These are phyloP conservation scores for Bolinopsis microptera DNA, from an alignment of 37 sponge, comb jelly and placozoan species.

Conservation along the genomic window DNA sequence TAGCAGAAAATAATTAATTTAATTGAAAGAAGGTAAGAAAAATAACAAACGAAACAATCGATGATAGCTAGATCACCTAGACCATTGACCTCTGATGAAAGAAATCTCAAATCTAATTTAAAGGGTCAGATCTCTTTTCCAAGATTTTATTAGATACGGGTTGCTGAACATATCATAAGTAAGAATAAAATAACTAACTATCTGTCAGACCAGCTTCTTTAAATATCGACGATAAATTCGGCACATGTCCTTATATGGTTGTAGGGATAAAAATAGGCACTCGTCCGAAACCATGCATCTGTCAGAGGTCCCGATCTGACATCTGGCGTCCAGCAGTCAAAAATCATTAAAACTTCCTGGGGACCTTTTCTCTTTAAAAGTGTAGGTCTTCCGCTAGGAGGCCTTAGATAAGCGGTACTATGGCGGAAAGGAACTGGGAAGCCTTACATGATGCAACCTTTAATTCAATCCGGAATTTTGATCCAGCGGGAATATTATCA, in stretches of 20 bases:
- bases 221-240: neutral
- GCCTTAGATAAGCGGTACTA: neutral
- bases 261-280: neutral
- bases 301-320: neutral
- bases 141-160: neutral
- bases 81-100: neutral
- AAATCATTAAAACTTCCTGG: slow-evolving; percentile 19
- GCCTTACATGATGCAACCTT: neutral
- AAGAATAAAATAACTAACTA: neutral
- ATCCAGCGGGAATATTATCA: neutral
- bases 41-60: neutral
- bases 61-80: neutral
- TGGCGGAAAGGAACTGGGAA: neutral
- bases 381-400: neutral
- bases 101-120: neutral
- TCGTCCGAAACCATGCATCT: neutral
- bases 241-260: neutral
- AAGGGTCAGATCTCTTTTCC: too few relatives aligned
- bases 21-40: neutral
- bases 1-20: too few relatives aligned
- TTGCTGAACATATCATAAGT: neutral
- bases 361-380: neutral
- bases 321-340: slow-evolving; percentile 2
- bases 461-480: neutral
- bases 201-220: neutral